A percentile compares a stretch with the other conserved stretches of the same genome.
Evolutionary conservation across 1,140 invertebrate species (phyloP).

Genomic region (Lasioglossum albipes): DNA sequence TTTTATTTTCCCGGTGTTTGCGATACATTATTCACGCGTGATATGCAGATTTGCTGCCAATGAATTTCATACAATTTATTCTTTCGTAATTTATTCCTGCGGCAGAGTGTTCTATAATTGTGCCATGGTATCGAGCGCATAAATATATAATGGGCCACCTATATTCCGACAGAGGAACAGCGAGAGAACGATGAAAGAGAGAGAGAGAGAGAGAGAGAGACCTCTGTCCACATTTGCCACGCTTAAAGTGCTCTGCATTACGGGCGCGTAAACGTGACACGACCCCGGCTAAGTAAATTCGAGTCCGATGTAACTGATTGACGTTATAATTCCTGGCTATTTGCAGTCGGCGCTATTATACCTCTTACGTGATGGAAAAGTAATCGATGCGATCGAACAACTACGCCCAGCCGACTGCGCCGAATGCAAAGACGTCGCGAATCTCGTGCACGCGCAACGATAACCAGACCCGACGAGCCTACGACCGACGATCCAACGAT

Average conservation of each 20-base stretch:
- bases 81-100: slow-evolving; percentile 32
- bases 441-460: too few species aligned
- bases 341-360: neutral
- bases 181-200: neutral
- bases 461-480: too few species aligned
- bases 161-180: neutral
- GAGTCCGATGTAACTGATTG: slow-evolving; percentile 21
- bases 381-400: neutral
- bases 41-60: neutral
- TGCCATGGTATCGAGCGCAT: slow-evolving; percentile 19
- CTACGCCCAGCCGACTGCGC: too few species aligned
- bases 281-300: slow-evolving; percentile 20
- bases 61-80: slow-evolving; percentile 27
- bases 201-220: neutral
- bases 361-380: neutral
- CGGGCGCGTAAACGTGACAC: slow-evolving; percentile 16
- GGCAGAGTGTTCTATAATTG: slow-evolving; percentile 38
- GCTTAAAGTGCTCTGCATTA: slow-evolving; percentile 46
- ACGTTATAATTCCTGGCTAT: slow-evolving; percentile 25
- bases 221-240: neutral
- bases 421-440: neutral
- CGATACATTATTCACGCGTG: slow-evolving; percentile 9
- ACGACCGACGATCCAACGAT: too few species aligned
- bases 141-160: slow-evolving; percentile 32
- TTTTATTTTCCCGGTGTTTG: neutral